A percentile compares a stretch with the other conserved stretches of the same genome.
These are phyloP conservation scores for Drosophila antonietae DNA, from an alignment of 2,888 invertebrate genomes.

Conservation along the genomic window DNA sequence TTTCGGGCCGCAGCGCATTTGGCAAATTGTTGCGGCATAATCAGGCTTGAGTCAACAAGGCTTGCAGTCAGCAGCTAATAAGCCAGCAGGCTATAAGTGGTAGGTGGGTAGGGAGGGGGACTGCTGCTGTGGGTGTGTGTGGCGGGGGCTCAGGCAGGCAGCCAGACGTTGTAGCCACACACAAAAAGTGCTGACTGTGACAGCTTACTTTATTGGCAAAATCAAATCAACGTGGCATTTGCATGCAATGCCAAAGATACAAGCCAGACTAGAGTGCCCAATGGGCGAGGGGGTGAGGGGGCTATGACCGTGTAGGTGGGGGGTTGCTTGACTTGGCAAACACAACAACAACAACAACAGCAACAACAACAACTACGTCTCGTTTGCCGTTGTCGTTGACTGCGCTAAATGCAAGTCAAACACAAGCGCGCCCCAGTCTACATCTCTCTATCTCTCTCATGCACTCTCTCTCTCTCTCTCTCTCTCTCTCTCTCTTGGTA, in stretches of 20 bases:
- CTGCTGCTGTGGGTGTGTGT: background rate
- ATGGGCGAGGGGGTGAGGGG: too few species aligned
- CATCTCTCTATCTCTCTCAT: background rate
- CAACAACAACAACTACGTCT: conserved; percentile 30
- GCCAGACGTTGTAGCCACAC: conserved; percentile 50
- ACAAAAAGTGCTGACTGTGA: conserved; percentile 81
- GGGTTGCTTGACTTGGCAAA: conserved; percentile 11
- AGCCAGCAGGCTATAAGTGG: background rate
- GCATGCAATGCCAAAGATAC: conserved; percentile 76
- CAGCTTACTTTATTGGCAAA: conserved; percentile 82
- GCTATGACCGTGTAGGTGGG: background rate
- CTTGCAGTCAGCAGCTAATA: conserved; percentile 33
- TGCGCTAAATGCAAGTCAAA: conserved; percentile 78
- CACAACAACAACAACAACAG: conserved; percentile 28
- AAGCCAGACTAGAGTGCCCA: conserved; percentile 13
- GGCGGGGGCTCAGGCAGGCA: conserved; percentile 32
- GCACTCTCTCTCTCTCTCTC: background rate
- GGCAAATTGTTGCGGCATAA: conserved; percentile 76
- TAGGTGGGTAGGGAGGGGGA: too few species aligned
- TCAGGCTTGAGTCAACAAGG: conserved; percentile 65
- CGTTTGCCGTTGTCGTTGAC: conserved; percentile 44
- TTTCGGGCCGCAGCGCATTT: conserved; percentile 72
- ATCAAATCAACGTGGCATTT: conserved; percentile 81
- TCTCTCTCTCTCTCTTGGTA: background rate
- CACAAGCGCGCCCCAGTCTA: conserved; percentile 52